Conservation (phyloP, 1,140 invertebrate species). For the Sycobia sp. region DNA sequence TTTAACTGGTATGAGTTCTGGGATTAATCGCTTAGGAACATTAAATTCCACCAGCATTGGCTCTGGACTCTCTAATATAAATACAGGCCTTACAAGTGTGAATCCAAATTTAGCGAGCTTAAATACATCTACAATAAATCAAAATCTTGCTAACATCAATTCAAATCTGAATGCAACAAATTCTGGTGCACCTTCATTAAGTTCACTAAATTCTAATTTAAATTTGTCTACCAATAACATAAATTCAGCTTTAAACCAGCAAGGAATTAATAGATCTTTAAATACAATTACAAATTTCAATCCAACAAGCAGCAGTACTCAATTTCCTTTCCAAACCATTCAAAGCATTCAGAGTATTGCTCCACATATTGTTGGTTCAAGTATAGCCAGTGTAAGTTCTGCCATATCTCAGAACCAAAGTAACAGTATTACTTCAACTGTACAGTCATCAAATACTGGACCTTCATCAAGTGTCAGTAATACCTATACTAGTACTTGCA, state of each 20-base stretch:
- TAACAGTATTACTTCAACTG: constrained; percentile 43
- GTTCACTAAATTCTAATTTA: constrained; percentile 35
- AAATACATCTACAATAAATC: constrained; percentile 47
- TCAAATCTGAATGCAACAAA: constrained; percentile 34
- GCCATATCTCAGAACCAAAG: constrained; percentile 49
- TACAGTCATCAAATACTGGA: constrained; percentile 38
- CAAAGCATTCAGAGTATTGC: constrained; percentile 58
- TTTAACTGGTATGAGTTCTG: constrained; percentile 54
- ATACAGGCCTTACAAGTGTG: constrained; percentile 50
- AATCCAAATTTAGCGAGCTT: constrained; percentile 53
- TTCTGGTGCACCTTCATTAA: constrained; percentile 31
- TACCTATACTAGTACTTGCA: constrained; percentile 54
- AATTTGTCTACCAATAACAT: constrained; percentile 44
- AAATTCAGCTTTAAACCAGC: constrained; percentile 50
- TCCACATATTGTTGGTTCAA: constrained; percentile 57
- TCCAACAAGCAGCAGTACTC: constrained; percentile 45
- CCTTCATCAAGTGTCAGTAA: constrained; percentile 45
- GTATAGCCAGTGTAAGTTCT: constrained; percentile 49
- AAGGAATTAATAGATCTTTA: constrained; percentile 47
- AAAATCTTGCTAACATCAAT: constrained; percentile 42
- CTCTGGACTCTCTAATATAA: constrained; percentile 52
- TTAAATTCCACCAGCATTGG: constrained; percentile 55
- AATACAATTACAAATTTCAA: constrained; percentile 53
- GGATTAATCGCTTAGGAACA: constrained; percentile 52
- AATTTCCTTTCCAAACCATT: constrained; percentile 57